Evolutionary conservation across 1,140 invertebrate species (phyloP).

Genomic region (Littorina saxatilis): DNA sequence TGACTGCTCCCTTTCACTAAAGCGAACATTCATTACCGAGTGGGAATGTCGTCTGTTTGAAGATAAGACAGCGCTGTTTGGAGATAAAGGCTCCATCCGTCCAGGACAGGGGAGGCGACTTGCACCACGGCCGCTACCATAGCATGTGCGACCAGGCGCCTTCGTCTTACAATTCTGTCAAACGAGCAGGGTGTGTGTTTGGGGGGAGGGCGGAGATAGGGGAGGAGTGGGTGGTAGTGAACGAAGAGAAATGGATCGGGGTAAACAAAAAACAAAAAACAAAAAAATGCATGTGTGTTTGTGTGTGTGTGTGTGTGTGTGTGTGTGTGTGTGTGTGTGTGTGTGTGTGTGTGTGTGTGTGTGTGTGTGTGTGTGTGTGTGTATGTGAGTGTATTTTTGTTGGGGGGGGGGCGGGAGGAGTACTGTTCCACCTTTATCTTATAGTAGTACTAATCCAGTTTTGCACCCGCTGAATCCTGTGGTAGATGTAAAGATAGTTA

Average conservation of each 20-base stretch:
- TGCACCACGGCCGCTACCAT: neutral
- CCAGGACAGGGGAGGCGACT: neutral
- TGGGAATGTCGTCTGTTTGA: constrained; percentile 14
- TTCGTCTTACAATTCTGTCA: neutral
- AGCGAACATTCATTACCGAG: constrained; percentile 9
- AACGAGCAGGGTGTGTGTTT: neutral
- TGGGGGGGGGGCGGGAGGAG: too few species aligned
- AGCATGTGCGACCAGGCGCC: neutral
- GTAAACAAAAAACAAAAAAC: too few species aligned
- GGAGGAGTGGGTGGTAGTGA: neutral
- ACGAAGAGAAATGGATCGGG: too few species aligned
- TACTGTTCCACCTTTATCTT: too few species aligned
- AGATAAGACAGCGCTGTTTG: neutral
- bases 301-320: neutral
- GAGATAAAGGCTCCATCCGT: neutral
- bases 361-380: constrained; percentile 16
- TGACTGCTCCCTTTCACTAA: too few species aligned
- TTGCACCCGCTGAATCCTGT: too few species aligned
- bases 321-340: neutral
- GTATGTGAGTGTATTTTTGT: too few species aligned
- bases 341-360: constrained; percentile 9
- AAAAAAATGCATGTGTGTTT: neutral
- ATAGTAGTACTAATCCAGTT: too few species aligned
- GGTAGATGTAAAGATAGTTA: too few species aligned
- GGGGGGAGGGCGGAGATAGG: neutral